phyloP scores from a whole-genome alignment of 2,113 vertebrate species.

The Turdus rufiventris region DNA sequence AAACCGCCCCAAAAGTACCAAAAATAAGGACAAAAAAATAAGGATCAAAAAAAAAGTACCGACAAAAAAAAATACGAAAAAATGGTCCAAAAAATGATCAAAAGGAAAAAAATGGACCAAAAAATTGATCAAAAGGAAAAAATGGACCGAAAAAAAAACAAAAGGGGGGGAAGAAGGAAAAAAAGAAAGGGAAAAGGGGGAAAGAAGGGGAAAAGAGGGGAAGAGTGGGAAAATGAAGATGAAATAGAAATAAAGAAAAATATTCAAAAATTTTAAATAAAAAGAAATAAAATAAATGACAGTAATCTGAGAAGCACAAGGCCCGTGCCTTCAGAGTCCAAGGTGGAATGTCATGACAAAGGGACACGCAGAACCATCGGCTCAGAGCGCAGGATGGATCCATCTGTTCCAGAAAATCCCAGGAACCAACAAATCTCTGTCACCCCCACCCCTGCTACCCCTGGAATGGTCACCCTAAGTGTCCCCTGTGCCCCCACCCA shows the following conservation, averaged over 20 bases:
- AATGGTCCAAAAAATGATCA: too few relatives aligned
- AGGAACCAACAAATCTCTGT: neutral
- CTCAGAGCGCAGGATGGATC: neutral
- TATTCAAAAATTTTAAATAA: neutral
- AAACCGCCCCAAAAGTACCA: too few relatives aligned
- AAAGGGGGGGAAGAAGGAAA: too few relatives aligned
- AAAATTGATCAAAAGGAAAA: too few relatives aligned
- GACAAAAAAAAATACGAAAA: too few relatives aligned
- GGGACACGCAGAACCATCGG: rapidly evolving
- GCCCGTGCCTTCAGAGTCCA: rapidly evolving
- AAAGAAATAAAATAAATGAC: neutral
- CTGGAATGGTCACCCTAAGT: neutral
- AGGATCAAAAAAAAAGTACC: too few relatives aligned
- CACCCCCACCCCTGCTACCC: too few relatives aligned
- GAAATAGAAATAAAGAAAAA: neutral
- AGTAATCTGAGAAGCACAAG: neutral
- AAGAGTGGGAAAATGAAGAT: neutral
- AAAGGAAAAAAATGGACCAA: too few relatives aligned
- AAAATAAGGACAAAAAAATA: too few relatives aligned
- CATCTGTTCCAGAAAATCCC: rapidly evolving
- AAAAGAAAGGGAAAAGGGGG: too few relatives aligned
- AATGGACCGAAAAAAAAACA: too few relatives aligned
- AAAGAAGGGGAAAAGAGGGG: too few relatives aligned
- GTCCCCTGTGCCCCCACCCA: neutral
- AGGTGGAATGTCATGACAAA: rapidly evolving